Conservation (phyloP, 2,797 vertebrate species). For the Chloroceryle inda region DNA sequence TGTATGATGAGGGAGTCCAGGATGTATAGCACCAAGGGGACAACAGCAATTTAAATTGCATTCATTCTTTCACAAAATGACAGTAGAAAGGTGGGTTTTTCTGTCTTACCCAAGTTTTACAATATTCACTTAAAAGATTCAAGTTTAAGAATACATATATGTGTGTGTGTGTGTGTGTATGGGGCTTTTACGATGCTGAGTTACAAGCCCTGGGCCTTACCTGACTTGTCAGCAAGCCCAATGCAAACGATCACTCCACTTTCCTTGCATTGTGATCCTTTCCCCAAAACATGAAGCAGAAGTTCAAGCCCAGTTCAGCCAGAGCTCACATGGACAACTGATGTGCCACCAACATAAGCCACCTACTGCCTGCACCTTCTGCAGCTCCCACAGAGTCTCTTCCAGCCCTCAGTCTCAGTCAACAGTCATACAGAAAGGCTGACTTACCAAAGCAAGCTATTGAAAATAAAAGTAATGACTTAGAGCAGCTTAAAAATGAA, state of each 20-base stretch:
- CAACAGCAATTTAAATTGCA: slow-evolving; percentile 7
- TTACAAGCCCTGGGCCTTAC: background rate
- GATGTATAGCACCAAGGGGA: background rate
- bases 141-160: background rate
- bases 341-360: background rate
- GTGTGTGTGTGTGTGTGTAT: background rate
- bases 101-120: background rate
- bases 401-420: background rate
- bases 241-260: background rate
- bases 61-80: slow-evolving; percentile 5
- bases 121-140: background rate
- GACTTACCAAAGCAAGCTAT: background rate
- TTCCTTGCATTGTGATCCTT: background rate
- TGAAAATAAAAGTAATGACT: background rate
- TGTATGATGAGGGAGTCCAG: background rate
- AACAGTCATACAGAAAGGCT: background rate
- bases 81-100: background rate
- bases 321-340: rapidly evolving
- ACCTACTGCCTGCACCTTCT: background rate
- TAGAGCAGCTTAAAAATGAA: background rate
- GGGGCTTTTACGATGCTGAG: background rate
- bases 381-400: background rate
- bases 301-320: background rate
- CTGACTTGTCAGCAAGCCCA: background rate
- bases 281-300: background rate